Evolutionary conservation across 2,888 invertebrate genomes (phyloP).

Genomic region (Drosophila mulleri): DNA sequence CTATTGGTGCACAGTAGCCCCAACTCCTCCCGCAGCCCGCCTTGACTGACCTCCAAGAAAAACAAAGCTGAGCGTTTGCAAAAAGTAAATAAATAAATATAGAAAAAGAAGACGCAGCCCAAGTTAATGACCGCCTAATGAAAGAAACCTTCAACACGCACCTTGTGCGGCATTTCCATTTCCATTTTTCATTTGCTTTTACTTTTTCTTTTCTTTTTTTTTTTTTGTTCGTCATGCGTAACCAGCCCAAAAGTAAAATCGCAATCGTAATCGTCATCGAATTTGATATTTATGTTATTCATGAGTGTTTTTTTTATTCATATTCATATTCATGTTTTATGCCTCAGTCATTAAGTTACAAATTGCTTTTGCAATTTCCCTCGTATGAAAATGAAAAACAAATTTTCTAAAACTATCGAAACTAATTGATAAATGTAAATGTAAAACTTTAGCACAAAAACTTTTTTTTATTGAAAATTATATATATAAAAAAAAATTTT

Average conservation of each 20-base stretch:
- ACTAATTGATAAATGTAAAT: slow-evolving; percentile 18
- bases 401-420: slow-evolving; percentile 13
- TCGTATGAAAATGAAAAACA: slow-evolving; percentile 5
- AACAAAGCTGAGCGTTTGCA: slow-evolving; percentile 24
- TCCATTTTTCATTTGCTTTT: slow-evolving; percentile 58
- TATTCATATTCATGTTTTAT: slow-evolving; percentile 1
- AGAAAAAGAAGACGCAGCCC: not conserved
- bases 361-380: slow-evolving; percentile 20
- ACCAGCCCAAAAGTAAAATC: slow-evolving; percentile 39
- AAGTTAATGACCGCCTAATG: slow-evolving; percentile 61
- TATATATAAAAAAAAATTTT: too few relatives aligned
- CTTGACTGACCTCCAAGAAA: slow-evolving; percentile 9
- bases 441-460: too few relatives aligned
- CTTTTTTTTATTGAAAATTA: not conserved
- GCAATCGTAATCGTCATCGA: slow-evolving; percentile 19
- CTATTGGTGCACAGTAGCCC: slow-evolving; percentile 15
- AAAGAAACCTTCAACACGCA: slow-evolving; percentile 58
- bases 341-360: not conserved
- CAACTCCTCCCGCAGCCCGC: not conserved
- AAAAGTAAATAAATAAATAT: not conserved
- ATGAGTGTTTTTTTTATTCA: not conserved
- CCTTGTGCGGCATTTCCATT: slow-evolving; percentile 45
- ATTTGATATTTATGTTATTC: not conserved
- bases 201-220: slow-evolving; percentile 44
- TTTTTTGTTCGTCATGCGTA: slow-evolving; percentile 65